Evolutionary conservation across 1,140 invertebrate genomes (phyloP).

Genomic region (Asobara japonica): DNA sequence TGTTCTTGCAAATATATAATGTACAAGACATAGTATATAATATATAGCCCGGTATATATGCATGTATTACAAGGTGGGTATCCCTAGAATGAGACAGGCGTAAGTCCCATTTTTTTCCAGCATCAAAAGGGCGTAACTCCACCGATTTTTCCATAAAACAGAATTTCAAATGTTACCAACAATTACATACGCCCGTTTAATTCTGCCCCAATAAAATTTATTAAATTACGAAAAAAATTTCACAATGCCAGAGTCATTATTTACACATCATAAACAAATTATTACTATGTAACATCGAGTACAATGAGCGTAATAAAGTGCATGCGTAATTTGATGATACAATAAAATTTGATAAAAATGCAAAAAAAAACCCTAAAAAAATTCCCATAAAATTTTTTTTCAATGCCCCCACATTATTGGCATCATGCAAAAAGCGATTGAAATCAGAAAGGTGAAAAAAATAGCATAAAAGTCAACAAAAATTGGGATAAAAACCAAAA

Average conservation of each 20-base stretch:
- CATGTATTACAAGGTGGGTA: too few relatives aligned
- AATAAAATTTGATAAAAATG: too few relatives aligned
- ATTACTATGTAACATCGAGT: neutral
- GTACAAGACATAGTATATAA: too few relatives aligned
- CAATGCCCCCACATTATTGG: neutral
- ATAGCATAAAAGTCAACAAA: neutral
- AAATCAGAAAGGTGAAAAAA: neutral
- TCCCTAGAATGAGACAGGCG: too few relatives aligned
- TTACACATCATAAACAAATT: neutral
- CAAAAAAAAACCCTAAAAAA: neutral
- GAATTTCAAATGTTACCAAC: too few relatives aligned
- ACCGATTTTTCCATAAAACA: too few relatives aligned
- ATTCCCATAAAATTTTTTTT: neutral
- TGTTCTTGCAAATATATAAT: too few relatives aligned
- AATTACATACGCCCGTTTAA: too few relatives aligned
- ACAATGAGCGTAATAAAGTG: neutral
- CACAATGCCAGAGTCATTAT: constrained; percentile 3
- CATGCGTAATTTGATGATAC: neutral
- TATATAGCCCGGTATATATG: too few relatives aligned
- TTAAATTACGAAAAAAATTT: neutral
- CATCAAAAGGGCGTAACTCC: too few relatives aligned
- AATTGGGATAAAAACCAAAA: too few relatives aligned
- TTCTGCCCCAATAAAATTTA: neutral
- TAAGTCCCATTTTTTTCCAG: too few relatives aligned
- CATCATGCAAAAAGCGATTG: neutral